Percentiles rank a stretch among this genome's conserved stretches.
These are phyloP conservation scores for rabbit (Oryctolagus cuniculus) DNA, from an alignment of 2,113 vertebrate genomes.

Conservation along the genomic window mOryCun1.1 NC_091434.1:8480501-8481000, in stretches of 20 bases:
- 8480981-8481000: background rate
- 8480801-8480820: rapidly evolving
- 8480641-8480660: background rate
- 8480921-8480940: background rate
- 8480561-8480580: background rate
- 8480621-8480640: background rate
- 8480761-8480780: background rate
- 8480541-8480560: background rate
- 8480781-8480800: rapidly evolving
- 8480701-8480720: background rate
- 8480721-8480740: background rate
- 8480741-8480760: conserved; percentile 3
- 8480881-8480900: background rate
- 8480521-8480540: background rate
- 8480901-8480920: background rate
- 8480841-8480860: background rate
- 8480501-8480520: background rate
- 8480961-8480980: no score
- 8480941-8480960: background rate
- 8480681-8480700: background rate
- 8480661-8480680: background rate
- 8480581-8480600: background rate
- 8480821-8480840: background rate
- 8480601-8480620: background rate
- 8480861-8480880: background rate